These are phyloP conservation scores for Xerus rutilus DNA, from an alignment of 2,797 vertebrate species.

Conservation along the genomic window DNA sequence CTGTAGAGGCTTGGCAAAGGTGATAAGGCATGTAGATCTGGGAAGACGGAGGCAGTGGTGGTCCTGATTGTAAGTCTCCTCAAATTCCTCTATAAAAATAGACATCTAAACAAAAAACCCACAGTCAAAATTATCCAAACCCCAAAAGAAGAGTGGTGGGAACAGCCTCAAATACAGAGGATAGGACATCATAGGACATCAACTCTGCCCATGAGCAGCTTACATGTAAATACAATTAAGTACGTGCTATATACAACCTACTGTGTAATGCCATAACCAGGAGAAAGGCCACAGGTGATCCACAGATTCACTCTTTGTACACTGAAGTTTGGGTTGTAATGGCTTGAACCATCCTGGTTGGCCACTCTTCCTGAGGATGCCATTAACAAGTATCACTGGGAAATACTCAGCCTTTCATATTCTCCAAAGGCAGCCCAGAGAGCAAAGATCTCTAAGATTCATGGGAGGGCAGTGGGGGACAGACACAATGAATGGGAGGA, in stretches of 20 bases:
- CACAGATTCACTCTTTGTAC: not conserved
- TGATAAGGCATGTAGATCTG: not conserved
- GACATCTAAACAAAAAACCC: not conserved
- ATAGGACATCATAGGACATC: not conserved
- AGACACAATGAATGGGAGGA: not conserved
- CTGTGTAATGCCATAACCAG: no score
- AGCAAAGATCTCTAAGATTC: not conserved
- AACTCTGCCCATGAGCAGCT: not conserved
- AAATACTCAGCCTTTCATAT: not conserved
- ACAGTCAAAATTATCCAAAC: not conserved
- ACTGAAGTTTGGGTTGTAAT: fast-evolving
- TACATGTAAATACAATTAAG: not conserved
- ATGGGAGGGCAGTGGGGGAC: no score
- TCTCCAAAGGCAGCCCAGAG: not conserved
- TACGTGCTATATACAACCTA: no score
- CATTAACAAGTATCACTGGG: not conserved
- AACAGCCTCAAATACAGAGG: not conserved
- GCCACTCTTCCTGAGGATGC: not conserved
- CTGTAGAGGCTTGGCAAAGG: not conserved
- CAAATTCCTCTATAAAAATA: not conserved
- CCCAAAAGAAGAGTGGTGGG: not conserved
- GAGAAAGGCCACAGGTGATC: not conserved
- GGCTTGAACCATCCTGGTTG: not conserved
- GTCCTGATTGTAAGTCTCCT: not conserved
- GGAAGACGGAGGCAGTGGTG: not conserved